Evolutionary conservation across 2,113 vertebrate genomes (phyloP).

Genomic region (Gallinago undulata): DNA sequence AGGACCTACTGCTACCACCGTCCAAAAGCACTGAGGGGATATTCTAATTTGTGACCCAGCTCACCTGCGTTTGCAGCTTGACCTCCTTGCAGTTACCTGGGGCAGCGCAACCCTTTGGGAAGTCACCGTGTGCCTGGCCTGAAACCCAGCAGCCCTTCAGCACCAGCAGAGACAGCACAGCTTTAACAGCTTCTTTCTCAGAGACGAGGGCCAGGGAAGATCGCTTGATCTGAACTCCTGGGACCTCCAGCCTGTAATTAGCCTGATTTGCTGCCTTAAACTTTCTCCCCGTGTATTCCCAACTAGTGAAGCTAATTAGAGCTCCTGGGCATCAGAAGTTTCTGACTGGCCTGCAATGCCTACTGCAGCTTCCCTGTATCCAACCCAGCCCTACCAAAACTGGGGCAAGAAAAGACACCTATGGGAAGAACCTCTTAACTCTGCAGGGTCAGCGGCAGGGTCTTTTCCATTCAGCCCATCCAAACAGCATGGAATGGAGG

Average conservation of each 20-base stretch:
- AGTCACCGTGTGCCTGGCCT: background rate
- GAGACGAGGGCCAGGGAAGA: background rate
- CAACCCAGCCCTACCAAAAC: background rate
- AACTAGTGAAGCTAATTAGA: slow-evolving; percentile 15
- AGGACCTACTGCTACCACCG: background rate
- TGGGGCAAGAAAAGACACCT: background rate
- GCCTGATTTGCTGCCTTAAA: slow-evolving; percentile 42
- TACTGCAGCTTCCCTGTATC: background rate
- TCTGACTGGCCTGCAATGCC: background rate
- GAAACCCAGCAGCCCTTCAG: background rate
- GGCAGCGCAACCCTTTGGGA: background rate
- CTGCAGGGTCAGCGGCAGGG: background rate
- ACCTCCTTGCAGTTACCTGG: background rate
- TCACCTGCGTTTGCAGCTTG: background rate
- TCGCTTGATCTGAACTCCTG: slow-evolving; percentile 25
- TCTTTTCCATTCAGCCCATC: background rate
- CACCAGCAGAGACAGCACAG: background rate
- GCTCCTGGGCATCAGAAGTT: background rate
- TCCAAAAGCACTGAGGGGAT: background rate
- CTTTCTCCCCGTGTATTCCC: slow-evolving; percentile 27
- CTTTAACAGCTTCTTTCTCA: background rate
- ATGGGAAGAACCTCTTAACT: background rate
- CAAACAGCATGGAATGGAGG: background rate
- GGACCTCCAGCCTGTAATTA: slow-evolving; percentile 48
- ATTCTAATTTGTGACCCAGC: background rate